phyloP scores from a whole-genome alignment of 92 coral and sea anemone genomes.

The Umimayanthus kanabou region DNA sequence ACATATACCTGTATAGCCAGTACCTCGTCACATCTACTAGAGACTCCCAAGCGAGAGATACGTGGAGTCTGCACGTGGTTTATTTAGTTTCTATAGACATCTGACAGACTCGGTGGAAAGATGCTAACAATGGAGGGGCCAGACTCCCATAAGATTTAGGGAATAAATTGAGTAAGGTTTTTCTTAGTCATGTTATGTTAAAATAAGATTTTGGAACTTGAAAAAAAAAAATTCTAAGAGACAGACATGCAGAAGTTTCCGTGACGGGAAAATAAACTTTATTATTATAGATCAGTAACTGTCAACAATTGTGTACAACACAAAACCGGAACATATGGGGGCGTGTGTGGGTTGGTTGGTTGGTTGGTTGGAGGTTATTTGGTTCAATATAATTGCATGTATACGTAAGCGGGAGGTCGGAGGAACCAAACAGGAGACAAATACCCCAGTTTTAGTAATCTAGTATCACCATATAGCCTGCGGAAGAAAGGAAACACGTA shows the following conservation, averaged over 20 bases:
- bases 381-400: background rate
- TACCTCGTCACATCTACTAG: no score
- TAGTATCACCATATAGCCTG: background rate
- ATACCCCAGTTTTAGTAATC: background rate
- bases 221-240: background rate
- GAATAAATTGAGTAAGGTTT: background rate
- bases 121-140: no score
- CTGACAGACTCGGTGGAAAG: no score
- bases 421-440: background rate
- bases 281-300: background rate
- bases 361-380: background rate
- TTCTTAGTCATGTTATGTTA: background rate
- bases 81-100: no score
- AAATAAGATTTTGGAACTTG: background rate
- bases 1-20: no score
- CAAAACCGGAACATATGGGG: slow-evolving; percentile 6
- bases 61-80: no score
- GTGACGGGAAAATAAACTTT: background rate
- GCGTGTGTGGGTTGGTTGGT: slow-evolving; percentile 2
- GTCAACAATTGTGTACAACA: background rate
- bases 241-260: background rate
- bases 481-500: background rate
- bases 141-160: background rate
- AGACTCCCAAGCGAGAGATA: no score
- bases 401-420: background rate